Percentiles rank a stretch among this genome's conserved stretches.
Evolutionary conservation across 2,888 invertebrate species (phyloP).

Genomic region (Vannuccia rotundouncinata): DNA sequence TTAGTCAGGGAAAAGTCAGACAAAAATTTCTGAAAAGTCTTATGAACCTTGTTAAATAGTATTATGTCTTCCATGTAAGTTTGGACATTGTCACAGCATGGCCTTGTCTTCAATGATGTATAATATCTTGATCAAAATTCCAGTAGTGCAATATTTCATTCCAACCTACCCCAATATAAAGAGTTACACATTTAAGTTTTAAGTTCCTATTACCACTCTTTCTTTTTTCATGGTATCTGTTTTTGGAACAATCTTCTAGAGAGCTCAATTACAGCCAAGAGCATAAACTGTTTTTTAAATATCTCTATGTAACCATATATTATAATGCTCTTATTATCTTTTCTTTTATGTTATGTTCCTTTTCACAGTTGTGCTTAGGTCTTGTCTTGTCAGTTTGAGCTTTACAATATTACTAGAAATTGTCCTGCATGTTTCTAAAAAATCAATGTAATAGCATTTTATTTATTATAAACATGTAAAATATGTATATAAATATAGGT

Average conservation of each 20-base stretch:
- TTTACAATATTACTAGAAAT: background rate
- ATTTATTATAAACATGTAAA: background rate
- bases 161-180: background rate
- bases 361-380: conserved; percentile 20
- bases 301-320: background rate
- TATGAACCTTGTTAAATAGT: too few species aligned
- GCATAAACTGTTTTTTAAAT: conserved; percentile 29
- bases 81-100: background rate
- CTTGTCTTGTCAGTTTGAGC: conserved; percentile 3
- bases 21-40: too few species aligned
- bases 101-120: background rate
- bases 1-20: too few species aligned
- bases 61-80: too few species aligned
- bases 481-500: too few species aligned
- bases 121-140: background rate
- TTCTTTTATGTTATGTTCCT: too few species aligned
- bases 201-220: background rate
- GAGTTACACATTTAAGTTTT: background rate
- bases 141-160: background rate
- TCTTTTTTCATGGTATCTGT: background rate
- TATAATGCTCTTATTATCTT: background rate
- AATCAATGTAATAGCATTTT: conserved; percentile 35
- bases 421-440: conserved; percentile 43
- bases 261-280: conserved; percentile 7
- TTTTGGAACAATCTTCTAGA: conserved; percentile 2